Evolutionary conservation across 2,113 vertebrate genomes (phyloP).

Genomic region (Archocentrus centrarchus): DNA sequence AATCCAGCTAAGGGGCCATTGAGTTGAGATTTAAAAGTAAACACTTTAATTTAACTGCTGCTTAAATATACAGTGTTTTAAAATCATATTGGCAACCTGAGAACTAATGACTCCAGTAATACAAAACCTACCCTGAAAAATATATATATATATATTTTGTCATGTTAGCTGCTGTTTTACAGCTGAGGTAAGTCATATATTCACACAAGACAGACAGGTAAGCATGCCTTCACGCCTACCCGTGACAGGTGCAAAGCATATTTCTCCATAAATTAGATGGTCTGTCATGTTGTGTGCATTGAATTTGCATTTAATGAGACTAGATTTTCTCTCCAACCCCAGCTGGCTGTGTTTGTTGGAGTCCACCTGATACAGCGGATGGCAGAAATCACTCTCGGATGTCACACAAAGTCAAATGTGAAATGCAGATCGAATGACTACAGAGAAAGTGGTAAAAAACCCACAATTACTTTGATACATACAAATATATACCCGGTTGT

Average conservation of each 20-base stretch:
- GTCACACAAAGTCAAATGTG: conserved; percentile 5
- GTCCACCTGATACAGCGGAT: neutral
- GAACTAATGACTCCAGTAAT: neutral
- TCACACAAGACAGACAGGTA: conserved; percentile 15
- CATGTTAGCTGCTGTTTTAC: conserved; percentile 1
- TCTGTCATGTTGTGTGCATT: conserved; percentile 24
- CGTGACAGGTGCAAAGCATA: conserved; percentile 43
- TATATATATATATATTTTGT: neutral
- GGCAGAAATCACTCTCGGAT: neutral
- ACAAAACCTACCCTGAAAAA: neutral
- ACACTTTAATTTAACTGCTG: neutral
- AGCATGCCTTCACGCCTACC: neutral
- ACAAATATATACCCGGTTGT: conserved; percentile 5
- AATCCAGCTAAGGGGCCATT: neutral
- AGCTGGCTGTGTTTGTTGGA: conserved; percentile 12
- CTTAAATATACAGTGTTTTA: neutral
- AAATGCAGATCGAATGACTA: neutral
- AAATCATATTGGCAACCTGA: neutral
- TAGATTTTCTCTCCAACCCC: conserved; percentile 5
- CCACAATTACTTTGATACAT: neutral
- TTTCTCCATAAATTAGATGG: conserved; percentile 46
- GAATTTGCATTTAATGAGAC: conserved; percentile 49
- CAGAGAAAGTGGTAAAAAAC: neutral
- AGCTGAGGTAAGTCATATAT: neutral
- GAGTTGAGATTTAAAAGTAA: neutral